A percentile compares a stretch with the other conserved stretches of the same genome.
Evolutionary conservation across 2,113 vertebrate genomes (phyloP).

Genomic region (Callochromis pleurospilus): DNA sequence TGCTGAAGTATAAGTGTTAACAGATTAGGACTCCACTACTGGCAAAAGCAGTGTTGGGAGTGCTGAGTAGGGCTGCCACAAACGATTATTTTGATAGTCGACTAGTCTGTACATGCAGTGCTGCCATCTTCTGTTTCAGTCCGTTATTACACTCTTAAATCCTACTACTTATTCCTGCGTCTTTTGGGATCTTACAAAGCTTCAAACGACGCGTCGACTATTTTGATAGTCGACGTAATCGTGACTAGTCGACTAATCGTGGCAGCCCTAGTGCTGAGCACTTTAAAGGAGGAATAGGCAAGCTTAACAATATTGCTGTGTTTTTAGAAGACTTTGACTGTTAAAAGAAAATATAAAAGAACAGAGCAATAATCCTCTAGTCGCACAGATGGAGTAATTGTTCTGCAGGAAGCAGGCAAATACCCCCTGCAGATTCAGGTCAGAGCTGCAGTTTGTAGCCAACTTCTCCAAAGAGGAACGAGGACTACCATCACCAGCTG

Average conservation of each 20-base stretch:
- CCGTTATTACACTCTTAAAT: no score
- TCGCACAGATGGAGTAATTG: fast-evolving
- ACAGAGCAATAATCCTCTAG: neutral
- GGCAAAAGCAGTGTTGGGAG: neutral
- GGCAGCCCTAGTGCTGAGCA: neutral
- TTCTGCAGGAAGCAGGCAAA: fast-evolving
- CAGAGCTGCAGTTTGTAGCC: neutral
- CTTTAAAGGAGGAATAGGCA: neutral
- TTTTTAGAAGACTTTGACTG: neutral
- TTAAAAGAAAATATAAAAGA: neutral
- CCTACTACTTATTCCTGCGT: no score
- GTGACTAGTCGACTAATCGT: no score
- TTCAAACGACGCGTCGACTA: no score
- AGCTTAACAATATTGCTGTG: neutral
- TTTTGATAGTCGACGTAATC: no score
- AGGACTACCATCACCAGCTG: neutral
- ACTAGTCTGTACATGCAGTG: no score
- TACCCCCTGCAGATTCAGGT: fast-evolving
- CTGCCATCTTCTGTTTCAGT: no score
- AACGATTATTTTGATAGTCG: no score
- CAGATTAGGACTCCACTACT: neutral
- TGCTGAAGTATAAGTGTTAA: neutral
- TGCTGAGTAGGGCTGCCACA: no score
- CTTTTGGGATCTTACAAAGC: no score
- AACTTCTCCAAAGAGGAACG: neutral